Percentiles rank a stretch among this genome's conserved stretches.
phyloP scores from a whole-genome alignment of 2,797 vertebrate species.

The Pseudochirops cupreus region DNA sequence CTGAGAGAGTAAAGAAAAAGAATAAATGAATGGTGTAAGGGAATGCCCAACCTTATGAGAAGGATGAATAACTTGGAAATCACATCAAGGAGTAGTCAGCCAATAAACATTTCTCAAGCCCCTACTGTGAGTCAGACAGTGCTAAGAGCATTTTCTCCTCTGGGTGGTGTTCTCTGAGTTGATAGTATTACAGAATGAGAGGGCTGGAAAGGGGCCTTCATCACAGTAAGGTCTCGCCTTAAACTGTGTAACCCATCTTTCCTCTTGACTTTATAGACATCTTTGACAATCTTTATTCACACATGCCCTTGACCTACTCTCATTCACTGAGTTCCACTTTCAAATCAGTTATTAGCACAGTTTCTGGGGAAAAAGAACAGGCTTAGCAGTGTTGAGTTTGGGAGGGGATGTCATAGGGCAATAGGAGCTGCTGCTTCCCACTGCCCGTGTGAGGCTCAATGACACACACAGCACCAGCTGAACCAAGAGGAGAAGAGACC shows the following conservation, averaged over 20 bases:
- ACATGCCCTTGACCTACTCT: background rate
- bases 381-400: background rate
- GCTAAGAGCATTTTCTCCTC: background rate
- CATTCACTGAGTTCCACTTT: background rate
- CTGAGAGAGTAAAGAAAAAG: background rate
- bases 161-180: background rate
- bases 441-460: background rate
- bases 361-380: background rate
- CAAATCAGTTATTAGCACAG: background rate
- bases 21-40: background rate
- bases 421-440: background rate
- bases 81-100: background rate
- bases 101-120: background rate
- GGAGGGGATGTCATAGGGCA: background rate
- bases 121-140: background rate
- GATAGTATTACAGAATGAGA: background rate
- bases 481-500: background rate
- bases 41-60: background rate
- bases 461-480: background rate
- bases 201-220: background rate
- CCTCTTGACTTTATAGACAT: background rate
- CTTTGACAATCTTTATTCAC: background rate
- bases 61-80: background rate
- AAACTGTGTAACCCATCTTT: background rate
- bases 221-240: background rate